These are phyloP conservation scores for Zosterops lateralis DNA, from an alignment of 2,113 vertebrate species.

Conservation along the genomic window DNA sequence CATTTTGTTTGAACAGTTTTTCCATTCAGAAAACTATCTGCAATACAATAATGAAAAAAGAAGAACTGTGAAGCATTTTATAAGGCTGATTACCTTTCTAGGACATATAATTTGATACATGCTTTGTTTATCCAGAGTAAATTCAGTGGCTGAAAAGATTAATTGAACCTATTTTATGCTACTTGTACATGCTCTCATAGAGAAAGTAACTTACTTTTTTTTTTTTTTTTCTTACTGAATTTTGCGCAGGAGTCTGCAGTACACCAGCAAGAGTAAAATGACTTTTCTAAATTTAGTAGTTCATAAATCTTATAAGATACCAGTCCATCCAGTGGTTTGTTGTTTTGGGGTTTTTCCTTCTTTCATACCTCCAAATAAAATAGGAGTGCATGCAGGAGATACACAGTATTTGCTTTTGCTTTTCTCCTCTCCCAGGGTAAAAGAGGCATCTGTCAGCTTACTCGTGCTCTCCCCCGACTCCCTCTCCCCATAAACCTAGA, in stretches of 20 bases:
- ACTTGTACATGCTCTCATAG: constrained; percentile 58
- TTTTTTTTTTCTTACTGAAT: neutral
- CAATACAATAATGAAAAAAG: constrained; percentile 71
- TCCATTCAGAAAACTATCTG: constrained; percentile 75
- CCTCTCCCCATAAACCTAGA: neutral
- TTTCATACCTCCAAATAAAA: neutral
- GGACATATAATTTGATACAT: constrained; percentile 61
- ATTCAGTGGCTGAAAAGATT: constrained; percentile 76
- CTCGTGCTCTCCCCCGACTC: rapidly evolving
- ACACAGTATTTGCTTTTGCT: neutral
- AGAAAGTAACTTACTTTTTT: neutral
- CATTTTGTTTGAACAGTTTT: constrained; percentile 75
- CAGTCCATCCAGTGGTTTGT: neutral
- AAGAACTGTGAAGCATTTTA: constrained; percentile 59
- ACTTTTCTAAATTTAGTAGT: constrained; percentile 70
- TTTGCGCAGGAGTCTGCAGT: constrained; percentile 23
- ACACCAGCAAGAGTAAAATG: constrained; percentile 59
- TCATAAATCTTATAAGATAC: constrained; percentile 66
- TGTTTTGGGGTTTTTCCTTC: neutral
- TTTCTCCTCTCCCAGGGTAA: neutral
- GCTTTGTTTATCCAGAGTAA: constrained; percentile 72
- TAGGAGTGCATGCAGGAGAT: neutral
- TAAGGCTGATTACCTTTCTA: constrained; percentile 71
- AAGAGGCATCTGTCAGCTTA: neutral
- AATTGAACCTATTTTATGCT: constrained; percentile 74